Percentiles rank a stretch among this genome's conserved stretches.
These are phyloP conservation scores for Cetoscarus ocellatus DNA, from an alignment of 2,797 vertebrate species.

Conservation along the genomic window DNA sequence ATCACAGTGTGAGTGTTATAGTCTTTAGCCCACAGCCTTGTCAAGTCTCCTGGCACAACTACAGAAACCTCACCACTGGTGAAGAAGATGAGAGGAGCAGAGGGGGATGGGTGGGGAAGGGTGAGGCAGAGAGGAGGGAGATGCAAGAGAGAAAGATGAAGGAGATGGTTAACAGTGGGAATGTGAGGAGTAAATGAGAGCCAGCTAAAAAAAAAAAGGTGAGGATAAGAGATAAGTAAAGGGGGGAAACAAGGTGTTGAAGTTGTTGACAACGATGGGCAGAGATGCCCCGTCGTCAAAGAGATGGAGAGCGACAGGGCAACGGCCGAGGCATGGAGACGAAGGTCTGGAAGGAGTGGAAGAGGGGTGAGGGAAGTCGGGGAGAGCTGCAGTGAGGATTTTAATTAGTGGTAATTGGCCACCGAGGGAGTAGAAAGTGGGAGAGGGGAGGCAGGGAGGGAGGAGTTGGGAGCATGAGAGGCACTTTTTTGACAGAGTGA, in stretches of 20 bases:
- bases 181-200: slow-evolving; percentile 36
- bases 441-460: slow-evolving; percentile 59
- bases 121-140: slow-evolving; percentile 17
- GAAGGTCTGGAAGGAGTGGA: slow-evolving; percentile 61
- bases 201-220: slow-evolving; percentile 12
- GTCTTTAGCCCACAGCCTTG: slow-evolving; percentile 73
- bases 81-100: slow-evolving; percentile 58
- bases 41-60: slow-evolving; percentile 71
- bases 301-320: slow-evolving; percentile 50
- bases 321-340: slow-evolving; percentile 51
- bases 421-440: slow-evolving; percentile 81
- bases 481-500: slow-evolving; percentile 73
- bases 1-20: slow-evolving; percentile 62
- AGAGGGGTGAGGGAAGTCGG: slow-evolving; percentile 52
- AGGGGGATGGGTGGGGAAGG: slow-evolving; percentile 22
- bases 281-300: slow-evolving; percentile 48
- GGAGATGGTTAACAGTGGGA: not conserved
- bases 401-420: slow-evolving; percentile 88
- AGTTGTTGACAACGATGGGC: slow-evolving; percentile 39
- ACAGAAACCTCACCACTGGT: slow-evolving; percentile 65
- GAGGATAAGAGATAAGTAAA: slow-evolving; percentile 37
- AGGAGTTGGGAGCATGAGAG: slow-evolving; percentile 51
- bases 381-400: slow-evolving; percentile 78
- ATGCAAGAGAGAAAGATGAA: slow-evolving; percentile 20
- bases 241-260: slow-evolving; percentile 52